A percentile compares a stretch with the other conserved stretches of the same genome.
Evolutionary conservation across 2,888 invertebrate genomes (phyloP).

Genomic region (Andrena marginata): DNA sequence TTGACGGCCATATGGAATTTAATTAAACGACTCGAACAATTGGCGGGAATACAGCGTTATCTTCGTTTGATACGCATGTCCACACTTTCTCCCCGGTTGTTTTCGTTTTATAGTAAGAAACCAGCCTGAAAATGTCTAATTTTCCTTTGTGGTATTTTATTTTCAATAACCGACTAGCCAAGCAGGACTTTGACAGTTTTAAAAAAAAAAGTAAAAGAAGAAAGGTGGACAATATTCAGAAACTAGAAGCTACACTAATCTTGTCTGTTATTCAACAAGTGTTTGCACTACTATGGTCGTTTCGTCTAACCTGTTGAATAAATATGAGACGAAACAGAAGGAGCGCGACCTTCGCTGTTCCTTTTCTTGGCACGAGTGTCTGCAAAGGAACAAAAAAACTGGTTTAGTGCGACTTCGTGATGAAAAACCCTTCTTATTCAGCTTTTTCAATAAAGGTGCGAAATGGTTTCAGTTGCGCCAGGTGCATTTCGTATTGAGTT

Average conservation of each 20-base stretch:
- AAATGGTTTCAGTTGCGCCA: no score
- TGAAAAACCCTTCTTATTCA: not conserved
- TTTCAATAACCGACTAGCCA: not conserved
- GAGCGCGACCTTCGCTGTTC: not conserved
- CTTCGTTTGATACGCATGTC: not conserved
- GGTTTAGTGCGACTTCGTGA: not conserved
- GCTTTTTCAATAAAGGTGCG: no score
- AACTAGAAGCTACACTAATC: conserved; percentile 13
- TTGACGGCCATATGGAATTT: conserved; percentile 13
- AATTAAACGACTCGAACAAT: conserved; percentile 40
- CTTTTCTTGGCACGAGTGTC: not conserved
- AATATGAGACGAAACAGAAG: conserved; percentile 21
- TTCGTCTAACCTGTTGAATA: conserved; percentile 57
- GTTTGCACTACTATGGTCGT: conserved; percentile 36
- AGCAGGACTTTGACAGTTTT: not conserved
- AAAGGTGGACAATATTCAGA: not conserved
- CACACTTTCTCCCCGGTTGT: conserved; percentile 5
- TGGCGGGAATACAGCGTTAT: conserved; percentile 22
- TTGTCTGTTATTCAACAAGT: conserved; percentile 58
- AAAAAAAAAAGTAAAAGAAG: not conserved
- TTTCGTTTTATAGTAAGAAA: not conserved
- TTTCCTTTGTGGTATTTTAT: not conserved
- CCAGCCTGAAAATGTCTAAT: no score
- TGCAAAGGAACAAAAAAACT: not conserved
- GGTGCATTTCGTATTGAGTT: no score